Percentiles rank a stretch among this genome's conserved stretches.
These are phyloP conservation scores for Lasioglossum lativentre DNA, from an alignment of 2,888 invertebrate genomes.

Conservation along the genomic window DNA sequence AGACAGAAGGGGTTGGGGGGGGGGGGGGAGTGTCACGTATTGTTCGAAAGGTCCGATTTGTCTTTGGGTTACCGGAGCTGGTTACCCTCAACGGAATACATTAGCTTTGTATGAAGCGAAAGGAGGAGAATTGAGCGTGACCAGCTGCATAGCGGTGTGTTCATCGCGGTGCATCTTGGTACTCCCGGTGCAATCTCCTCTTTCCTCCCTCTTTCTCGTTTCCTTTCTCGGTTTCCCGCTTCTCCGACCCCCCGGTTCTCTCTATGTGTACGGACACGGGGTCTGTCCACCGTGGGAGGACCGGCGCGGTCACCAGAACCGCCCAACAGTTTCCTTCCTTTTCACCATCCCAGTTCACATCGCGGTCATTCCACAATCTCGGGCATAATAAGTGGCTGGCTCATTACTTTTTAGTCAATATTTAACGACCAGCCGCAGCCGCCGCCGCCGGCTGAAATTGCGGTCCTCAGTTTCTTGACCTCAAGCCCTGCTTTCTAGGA, in stretches of 20 bases:
- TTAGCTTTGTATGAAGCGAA: constrained; percentile 70
- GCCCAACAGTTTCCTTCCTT: constrained; percentile 56
- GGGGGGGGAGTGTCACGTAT: constrained; percentile 49
- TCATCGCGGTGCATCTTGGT: constrained; percentile 41
- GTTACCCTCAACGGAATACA: constrained; percentile 79
- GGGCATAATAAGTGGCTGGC: constrained; percentile 65
- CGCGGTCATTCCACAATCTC: constrained; percentile 56
- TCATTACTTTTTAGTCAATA: constrained; percentile 74
- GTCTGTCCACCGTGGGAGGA: constrained; percentile 32
- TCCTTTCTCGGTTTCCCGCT: constrained; percentile 32
- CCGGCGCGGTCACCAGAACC: constrained; percentile 30
- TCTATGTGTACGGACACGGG: not conserved
- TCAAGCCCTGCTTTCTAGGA: constrained; percentile 10
- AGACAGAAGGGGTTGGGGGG: not conserved
- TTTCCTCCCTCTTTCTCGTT: constrained; percentile 26
- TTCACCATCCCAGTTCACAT: constrained; percentile 54
- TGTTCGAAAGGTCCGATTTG: constrained; percentile 76
- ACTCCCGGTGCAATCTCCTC: constrained; percentile 56
- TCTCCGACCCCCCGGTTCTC: not conserved
- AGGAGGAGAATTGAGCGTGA: constrained; percentile 66
- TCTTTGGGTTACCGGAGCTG: constrained; percentile 73
- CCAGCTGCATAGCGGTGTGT: constrained; percentile 27
- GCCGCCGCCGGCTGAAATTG: constrained; percentile 53
- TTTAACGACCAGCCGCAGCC: constrained; percentile 59
- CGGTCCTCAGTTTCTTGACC: constrained; percentile 49